These are phyloP conservation scores for Notothenia rossii DNA, from an alignment of 2,113 vertebrate species.

Conservation along the genomic window DNA sequence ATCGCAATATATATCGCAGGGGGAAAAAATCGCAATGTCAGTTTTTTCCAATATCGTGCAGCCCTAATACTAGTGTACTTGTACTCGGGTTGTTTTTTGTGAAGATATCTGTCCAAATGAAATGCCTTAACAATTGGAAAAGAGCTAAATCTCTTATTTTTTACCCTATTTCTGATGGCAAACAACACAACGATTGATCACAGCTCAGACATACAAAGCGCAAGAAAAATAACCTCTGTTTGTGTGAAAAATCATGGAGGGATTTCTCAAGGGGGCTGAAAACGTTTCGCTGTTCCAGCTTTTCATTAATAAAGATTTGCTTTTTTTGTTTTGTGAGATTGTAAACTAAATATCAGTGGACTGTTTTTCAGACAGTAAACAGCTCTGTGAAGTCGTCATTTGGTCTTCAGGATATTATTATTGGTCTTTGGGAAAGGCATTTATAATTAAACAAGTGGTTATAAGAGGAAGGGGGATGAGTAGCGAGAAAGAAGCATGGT, in stretches of 20 bases:
- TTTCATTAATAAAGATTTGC: neutral
- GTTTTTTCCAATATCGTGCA: too few species aligned
- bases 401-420: too few species aligned
- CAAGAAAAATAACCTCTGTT: too few species aligned
- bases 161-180: neutral
- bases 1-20: too few species aligned
- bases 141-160: neutral
- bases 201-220: neutral
- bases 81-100: neutral
- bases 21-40: too few species aligned
- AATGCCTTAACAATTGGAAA: neutral
- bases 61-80: too few species aligned
- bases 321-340: neutral
- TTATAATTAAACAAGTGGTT: neutral
- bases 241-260: too few species aligned
- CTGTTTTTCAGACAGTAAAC: too few species aligned
- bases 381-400: too few species aligned
- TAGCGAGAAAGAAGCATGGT: constrained; percentile 16
- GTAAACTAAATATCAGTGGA: neutral
- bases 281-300: neutral
- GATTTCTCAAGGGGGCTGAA: too few species aligned
- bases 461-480: constrained; percentile 16
- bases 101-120: neutral
- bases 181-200: neutral
- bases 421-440: neutral